phyloP scores from a whole-genome alignment of 2,113 vertebrate species.

The Psittacara wagleri region DNA sequence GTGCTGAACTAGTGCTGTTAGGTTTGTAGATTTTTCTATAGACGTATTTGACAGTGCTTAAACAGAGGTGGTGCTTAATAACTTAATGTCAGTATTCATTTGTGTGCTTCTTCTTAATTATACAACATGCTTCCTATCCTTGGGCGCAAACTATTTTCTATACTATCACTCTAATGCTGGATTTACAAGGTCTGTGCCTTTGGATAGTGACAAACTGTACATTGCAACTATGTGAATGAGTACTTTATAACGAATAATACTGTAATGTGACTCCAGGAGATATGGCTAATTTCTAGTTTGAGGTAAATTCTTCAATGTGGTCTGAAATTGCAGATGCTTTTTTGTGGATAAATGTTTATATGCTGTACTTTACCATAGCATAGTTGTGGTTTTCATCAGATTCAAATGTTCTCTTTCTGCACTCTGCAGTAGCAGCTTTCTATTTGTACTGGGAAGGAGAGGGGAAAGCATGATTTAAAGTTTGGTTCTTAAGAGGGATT shows the following conservation, averaged over 20 bases:
- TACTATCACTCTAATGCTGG: background rate
- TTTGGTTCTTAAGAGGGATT: background rate
- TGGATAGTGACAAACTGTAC: background rate
- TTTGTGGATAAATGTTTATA: background rate
- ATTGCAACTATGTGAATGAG: background rate
- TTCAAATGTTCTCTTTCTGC: background rate
- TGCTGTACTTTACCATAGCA: background rate
- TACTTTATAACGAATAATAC: background rate
- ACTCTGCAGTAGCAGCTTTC: background rate
- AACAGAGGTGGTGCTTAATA: background rate
- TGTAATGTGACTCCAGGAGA: background rate
- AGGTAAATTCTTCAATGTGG: background rate
- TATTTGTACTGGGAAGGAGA: background rate
- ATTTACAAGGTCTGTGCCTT: background rate
- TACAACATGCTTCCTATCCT: background rate
- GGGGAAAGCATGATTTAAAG: constrained; percentile 6
- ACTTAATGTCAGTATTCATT: background rate
- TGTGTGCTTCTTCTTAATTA: background rate
- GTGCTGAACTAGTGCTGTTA: constrained; percentile 8
- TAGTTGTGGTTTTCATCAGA: background rate
- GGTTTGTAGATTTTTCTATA: background rate
- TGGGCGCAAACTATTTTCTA: background rate
- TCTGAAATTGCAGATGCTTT: background rate
- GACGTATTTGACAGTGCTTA: background rate
- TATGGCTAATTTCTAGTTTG: background rate